Conservation (phyloP, 1,140 invertebrate genomes). For the Brachystomella parvula region DNA sequence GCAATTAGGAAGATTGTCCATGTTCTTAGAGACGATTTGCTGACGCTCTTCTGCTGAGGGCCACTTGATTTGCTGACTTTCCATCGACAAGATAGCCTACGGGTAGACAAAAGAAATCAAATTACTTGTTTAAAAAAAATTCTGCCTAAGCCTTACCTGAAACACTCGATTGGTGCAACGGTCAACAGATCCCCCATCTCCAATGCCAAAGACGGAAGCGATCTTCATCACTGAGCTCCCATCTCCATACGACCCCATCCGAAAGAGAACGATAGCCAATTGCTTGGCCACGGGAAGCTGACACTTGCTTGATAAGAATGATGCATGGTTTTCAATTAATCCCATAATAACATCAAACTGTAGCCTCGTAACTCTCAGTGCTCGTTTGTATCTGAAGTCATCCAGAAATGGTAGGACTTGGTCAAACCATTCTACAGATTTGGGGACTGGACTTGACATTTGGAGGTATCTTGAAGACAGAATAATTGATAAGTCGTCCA, state of each 20-base stretch:
- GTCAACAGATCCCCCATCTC: conserved; percentile 7
- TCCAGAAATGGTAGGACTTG: too few species aligned
- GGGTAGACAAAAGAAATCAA: too few species aligned
- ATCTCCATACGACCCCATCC: neutral
- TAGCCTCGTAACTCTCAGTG: neutral
- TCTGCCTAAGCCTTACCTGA: too few species aligned
- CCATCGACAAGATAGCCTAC: neutral
- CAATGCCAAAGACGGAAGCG: conserved; percentile 10
- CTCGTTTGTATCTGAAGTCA: conserved; percentile 8
- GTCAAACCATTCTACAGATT: too few species aligned
- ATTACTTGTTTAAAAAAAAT: too few species aligned
- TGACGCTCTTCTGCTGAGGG: neutral
- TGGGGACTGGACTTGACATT: too few species aligned
- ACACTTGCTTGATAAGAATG: neutral
- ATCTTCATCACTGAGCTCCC: conserved; percentile 3
- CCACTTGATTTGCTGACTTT: neutral
- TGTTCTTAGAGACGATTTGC: neutral
- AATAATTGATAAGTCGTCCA: too few species aligned
- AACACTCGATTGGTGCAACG: neutral
- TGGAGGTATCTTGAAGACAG: too few species aligned
- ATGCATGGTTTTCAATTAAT: neutral
- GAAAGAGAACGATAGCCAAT: neutral
- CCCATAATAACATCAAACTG: neutral
- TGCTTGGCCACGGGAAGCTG: neutral
- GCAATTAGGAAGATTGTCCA: conserved; percentile 11